Evolutionary conservation across 2,888 invertebrate genomes (phyloP).

Genomic region (Calephelis perditalis): DNA sequence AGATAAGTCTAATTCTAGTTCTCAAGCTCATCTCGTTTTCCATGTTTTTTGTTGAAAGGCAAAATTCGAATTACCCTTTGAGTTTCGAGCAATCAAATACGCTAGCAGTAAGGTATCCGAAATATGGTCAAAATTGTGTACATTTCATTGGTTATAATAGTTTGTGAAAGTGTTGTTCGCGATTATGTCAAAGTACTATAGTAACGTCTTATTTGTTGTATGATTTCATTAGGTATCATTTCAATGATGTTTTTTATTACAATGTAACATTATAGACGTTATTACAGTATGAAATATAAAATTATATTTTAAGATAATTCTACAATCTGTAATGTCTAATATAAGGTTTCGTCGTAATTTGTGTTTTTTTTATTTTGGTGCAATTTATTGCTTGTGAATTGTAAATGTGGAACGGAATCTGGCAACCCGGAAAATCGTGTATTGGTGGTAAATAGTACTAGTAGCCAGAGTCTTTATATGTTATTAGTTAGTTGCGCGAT

Average conservation of each 20-base stretch:
- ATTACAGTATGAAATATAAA: conserved; percentile 12
- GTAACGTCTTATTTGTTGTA: not conserved
- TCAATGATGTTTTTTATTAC: not conserved
- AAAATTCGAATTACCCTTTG: too few species aligned
- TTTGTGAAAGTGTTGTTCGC: not conserved
- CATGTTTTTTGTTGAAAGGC: too few species aligned
- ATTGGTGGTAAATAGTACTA: too few species aligned
- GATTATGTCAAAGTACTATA: not conserved
- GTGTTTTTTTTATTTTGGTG: conserved; percentile 1
- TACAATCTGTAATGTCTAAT: conserved; percentile 15
- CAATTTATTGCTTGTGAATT: not conserved
- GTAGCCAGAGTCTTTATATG: too few species aligned
- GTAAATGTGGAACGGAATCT: not conserved
- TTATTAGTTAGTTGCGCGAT: too few species aligned
- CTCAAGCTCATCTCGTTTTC: too few species aligned
- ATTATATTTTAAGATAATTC: conserved; percentile 18
- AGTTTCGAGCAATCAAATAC: too few species aligned
- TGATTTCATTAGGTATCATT: too few species aligned
- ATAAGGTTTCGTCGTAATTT: conserved; percentile 13
- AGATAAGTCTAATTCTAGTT: too few species aligned
- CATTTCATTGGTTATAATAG: not conserved
- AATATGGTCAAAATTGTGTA: too few species aligned
- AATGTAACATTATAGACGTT: not conserved
- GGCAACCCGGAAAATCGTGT: too few species aligned
- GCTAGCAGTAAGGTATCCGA: too few species aligned